Evolutionary conservation across 2,797 vertebrate species (phyloP).

Genomic region (Parauchenoglanis punctatus): DNA sequence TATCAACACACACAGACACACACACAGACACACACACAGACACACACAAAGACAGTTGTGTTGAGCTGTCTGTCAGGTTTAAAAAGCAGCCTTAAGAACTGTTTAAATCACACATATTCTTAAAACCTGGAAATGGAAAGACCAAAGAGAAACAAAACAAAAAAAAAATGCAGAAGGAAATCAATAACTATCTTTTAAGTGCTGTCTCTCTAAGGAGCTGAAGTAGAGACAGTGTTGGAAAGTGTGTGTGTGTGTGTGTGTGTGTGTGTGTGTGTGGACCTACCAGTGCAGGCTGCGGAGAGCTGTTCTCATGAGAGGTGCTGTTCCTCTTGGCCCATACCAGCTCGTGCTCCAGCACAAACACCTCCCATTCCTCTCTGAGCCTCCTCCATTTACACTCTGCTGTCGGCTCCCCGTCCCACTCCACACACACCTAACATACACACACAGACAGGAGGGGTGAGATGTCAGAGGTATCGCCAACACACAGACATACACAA

Average conservation of each 20-base stretch:
- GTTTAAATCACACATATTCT: not conserved
- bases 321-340: slow-evolving; percentile 53
- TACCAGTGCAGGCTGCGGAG: slow-evolving; percentile 53
- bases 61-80: not conserved
- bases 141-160: not conserved
- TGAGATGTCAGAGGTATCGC: slow-evolving; percentile 25
- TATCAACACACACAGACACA: slow-evolving; percentile 12
- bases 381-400: slow-evolving; percentile 56
- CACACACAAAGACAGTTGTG: not conserved
- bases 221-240: not conserved
- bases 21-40: not conserved
- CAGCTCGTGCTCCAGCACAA: slow-evolving; percentile 56
- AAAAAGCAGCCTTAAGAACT: slow-evolving; percentile 1
- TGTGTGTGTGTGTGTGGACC: not conserved
- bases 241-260: not conserved
- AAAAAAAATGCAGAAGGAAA: not conserved
- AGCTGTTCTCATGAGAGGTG: slow-evolving; percentile 44
- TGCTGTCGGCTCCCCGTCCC: slow-evolving; percentile 49
- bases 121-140: not conserved
- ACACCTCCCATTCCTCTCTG: slow-evolving; percentile 57
- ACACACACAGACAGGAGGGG: slow-evolving; percentile 26
- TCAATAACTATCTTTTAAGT: not conserved
- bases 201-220: not conserved
- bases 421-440: slow-evolving; percentile 57
- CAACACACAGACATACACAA: slow-evolving; percentile 1